These are phyloP conservation scores for Trichoplusia ni DNA, from an alignment of 1,140 invertebrate species.

Conservation along the genomic window DNA sequence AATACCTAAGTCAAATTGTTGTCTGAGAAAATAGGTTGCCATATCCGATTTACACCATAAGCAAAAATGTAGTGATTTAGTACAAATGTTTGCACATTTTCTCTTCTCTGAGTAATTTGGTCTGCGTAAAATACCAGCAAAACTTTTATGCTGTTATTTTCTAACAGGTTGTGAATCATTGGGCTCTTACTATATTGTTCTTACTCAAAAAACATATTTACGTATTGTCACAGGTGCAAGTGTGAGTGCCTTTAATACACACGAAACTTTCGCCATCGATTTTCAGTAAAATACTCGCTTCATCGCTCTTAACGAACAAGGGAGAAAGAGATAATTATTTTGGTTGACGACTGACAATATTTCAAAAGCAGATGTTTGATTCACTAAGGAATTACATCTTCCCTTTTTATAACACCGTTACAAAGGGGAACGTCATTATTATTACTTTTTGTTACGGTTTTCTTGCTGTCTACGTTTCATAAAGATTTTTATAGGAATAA, in stretches of 20 bases:
- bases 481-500: constrained; percentile 41
- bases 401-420: constrained; percentile 37
- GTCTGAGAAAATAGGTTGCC: no score
- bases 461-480: constrained; percentile 40
- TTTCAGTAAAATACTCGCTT: constrained; percentile 46
- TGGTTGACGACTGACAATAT: constrained; percentile 44
- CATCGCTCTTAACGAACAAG: constrained; percentile 42
- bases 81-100: no score
- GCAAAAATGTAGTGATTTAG: no score
- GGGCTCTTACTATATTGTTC: constrained; percentile 8
- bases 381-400: constrained; percentile 44
- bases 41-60: no score
- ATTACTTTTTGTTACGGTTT: constrained; percentile 45
- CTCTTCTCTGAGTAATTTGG: neutral
- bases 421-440: constrained; percentile 35
- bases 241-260: neutral
- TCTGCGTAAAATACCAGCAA: neutral
- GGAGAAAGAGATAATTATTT: constrained; percentile 53
- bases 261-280: constrained; percentile 38
- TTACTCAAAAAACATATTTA: constrained; percentile 25
- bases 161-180: constrained; percentile 4
- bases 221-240: constrained; percentile 11
- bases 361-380: constrained; percentile 57
- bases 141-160: neutral
- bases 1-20: no score